Percentiles rank a stretch among this genome's conserved stretches.
Conservation (phyloP, 2,888 invertebrate genomes). For the Andrena fulva region DNA sequence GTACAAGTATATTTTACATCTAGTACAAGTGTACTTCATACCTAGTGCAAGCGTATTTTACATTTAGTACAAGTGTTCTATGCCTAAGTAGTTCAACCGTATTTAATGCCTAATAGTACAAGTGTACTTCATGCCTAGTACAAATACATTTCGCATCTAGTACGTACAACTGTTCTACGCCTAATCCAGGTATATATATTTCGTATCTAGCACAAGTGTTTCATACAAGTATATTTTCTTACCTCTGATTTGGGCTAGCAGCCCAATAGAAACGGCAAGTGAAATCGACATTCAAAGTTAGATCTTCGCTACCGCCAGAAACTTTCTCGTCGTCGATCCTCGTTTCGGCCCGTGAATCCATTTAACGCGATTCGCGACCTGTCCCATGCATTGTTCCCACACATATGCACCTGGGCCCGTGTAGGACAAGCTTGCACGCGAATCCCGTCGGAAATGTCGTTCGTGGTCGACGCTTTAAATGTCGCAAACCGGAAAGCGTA, state of each 20-base stretch:
- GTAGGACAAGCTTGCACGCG: constrained; percentile 26
- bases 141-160: no score
- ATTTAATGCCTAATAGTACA: no score
- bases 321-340: constrained; percentile 34
- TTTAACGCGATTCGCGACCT: constrained; percentile 1
- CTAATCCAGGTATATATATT: no score
- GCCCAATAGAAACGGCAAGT: constrained; percentile 19
- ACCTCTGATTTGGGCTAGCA: not conserved
- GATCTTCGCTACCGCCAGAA: not conserved
- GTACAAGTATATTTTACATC: no score
- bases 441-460: constrained; percentile 49
- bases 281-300: constrained; percentile 20
- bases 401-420: not conserved
- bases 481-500: constrained; percentile 53
- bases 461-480: constrained; percentile 38
- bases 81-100: no score
- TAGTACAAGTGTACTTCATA: no score
- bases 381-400: not conserved
- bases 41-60: no score
- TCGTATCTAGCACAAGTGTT: no score
- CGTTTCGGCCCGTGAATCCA: constrained; percentile 33
- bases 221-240: no score
- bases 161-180: no score
- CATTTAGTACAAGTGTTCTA: no score
- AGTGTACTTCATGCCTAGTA: no score